A percentile compares a stretch with the other conserved stretches of the same genome.
phyloP scores from a whole-genome alignment of 2,888 invertebrate species.

The Molanna angustata region DNA sequence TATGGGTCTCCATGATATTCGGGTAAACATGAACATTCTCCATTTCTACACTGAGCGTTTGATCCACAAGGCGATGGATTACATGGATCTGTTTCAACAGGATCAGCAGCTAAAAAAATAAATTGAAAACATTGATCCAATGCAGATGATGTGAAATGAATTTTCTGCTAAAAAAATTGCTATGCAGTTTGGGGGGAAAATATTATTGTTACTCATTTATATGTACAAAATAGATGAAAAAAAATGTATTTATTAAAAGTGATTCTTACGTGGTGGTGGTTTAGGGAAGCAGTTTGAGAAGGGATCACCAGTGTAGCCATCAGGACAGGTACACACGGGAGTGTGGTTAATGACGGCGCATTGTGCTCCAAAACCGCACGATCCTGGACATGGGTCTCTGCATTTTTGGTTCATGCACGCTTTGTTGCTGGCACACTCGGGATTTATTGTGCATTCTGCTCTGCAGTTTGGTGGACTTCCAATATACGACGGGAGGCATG shows the following conservation, averaged over 20 bases:
- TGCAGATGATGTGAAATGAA: conserved; percentile 6
- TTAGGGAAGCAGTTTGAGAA: conserved; percentile 54
- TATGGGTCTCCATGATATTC: conserved; percentile 75
- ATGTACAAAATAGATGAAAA: neutral
- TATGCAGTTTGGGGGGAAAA: neutral
- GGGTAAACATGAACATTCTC: conserved; percentile 66
- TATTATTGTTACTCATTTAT: too few relatives aligned
- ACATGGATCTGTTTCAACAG: conserved; percentile 58
- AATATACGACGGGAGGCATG: conserved; percentile 61
- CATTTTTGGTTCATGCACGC: conserved; percentile 75
- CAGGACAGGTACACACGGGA: conserved; percentile 65
- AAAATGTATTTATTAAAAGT: too few relatives aligned
- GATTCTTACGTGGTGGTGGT: conserved; percentile 41
- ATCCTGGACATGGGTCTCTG: conserved; percentile 71
- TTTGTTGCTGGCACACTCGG: conserved; percentile 67
- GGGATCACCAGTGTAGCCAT: conserved; percentile 57
- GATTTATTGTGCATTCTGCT: conserved; percentile 69
- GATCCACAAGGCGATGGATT: conserved; percentile 70
- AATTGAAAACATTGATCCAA: neutral
- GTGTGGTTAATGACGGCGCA: conserved; percentile 67
- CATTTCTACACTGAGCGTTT: conserved; percentile 62
- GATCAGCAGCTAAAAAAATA: conserved; percentile 45
- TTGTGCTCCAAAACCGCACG: conserved; percentile 63
- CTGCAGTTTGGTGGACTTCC: conserved; percentile 72
- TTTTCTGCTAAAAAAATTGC: conserved; percentile 2